Evolutionary conservation across 1,140 invertebrate species (phyloP), one percentile per base, ranked within the genome.

Genomic region (Drepana arcuata): DNA sequence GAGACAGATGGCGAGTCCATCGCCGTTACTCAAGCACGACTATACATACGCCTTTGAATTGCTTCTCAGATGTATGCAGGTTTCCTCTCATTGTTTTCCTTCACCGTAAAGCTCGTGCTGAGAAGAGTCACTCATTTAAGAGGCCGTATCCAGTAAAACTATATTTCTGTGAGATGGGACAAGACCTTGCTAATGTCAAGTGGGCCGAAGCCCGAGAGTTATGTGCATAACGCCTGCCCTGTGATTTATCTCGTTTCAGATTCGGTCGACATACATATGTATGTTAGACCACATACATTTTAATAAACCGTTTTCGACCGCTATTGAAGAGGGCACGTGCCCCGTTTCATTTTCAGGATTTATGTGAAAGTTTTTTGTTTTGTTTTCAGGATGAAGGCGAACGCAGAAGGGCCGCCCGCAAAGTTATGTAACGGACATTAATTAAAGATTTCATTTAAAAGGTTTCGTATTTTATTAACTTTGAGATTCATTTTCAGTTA

Each of bases 111-210:
- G n/a, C n/a, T n/a, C n/a, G n/a, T n/a, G n/a, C n/a, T n/a, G n/a
- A n/a, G n/a, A n/a, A n/a, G n/a, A n/a, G n/a, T n/a, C n/a, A n/a
- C n/a, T n/a, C n/a, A n/a, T n/a, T n/a, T n/a, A n/a, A n/a, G n/a
- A n/a, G n/a, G n/a, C n/a, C n/a, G n/a, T n/a, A n/a, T n/a, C n/a
- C n/a, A n/a, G n/a, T n/a, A n/a, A n/a, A n/a, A n/a, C n/a, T n/a
- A n/a, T n/a, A n/a, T n/a, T n/a, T 63, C 61, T 37, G 34, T 54
- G 49, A 27, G 14, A 47, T 34, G 58, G 52, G 49, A 61, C 56
- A 55, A 51, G 52, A 51, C 64, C 58, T 58, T 64, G 60, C 65
- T 66, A 70, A 71, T 63, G 68, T 71, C 68, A 67, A 69, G 68
- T 66, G 57, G 62, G 51, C 58, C 56, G 59, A 33, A 50, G 41